Conservation (phyloP, 2,888 invertebrate genomes). For the Acanthoscelides obtectus region DNA sequence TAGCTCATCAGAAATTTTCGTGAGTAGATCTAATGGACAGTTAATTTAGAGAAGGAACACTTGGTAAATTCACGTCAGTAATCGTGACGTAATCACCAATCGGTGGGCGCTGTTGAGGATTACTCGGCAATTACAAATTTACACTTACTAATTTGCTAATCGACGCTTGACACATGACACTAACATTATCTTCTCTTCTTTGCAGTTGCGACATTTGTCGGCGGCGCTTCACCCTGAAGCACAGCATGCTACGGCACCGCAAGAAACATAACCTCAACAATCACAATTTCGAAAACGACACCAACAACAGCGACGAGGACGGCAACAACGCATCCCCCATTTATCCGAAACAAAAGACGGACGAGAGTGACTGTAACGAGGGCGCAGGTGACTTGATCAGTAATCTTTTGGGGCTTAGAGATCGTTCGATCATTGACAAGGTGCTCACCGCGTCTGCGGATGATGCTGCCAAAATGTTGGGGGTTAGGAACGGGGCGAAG, state of each 20-base stretch:
- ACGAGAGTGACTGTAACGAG: conserved; percentile 39
- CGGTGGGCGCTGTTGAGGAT: too few relatives aligned
- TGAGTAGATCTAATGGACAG: too few relatives aligned
- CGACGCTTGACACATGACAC: too few relatives aligned
- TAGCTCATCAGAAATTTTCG: too few relatives aligned
- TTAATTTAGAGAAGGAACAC: too few relatives aligned
- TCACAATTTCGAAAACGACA: conserved; percentile 44
- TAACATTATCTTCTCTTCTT: too few relatives aligned
- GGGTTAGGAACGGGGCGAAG: conserved; percentile 57
- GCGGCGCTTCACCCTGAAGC: conserved; percentile 85
- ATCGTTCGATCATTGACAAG: conserved; percentile 79
- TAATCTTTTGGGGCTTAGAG: conserved; percentile 82
- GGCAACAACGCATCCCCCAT: conserved; percentile 19
- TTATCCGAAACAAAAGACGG: conserved; percentile 45
- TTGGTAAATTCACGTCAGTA: too few relatives aligned
- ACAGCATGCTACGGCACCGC: conserved; percentile 89
- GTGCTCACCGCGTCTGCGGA: conserved; percentile 77
- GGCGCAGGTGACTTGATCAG: conserved; percentile 74
- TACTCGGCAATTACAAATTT: too few relatives aligned
- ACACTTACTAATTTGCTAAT: too few relatives aligned
- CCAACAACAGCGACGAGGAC: conserved; percentile 49
- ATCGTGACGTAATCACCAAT: too few relatives aligned
- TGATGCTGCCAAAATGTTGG: conserved; percentile 82
- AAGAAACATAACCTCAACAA: conserved; percentile 71
- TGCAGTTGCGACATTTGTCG: conserved; percentile 80